Evolutionary conservation across 2,113 vertebrate species (phyloP), one percentile per base, ranked within the genome.

Genomic region (Hypocryptadius cinnamomeus): DNA sequence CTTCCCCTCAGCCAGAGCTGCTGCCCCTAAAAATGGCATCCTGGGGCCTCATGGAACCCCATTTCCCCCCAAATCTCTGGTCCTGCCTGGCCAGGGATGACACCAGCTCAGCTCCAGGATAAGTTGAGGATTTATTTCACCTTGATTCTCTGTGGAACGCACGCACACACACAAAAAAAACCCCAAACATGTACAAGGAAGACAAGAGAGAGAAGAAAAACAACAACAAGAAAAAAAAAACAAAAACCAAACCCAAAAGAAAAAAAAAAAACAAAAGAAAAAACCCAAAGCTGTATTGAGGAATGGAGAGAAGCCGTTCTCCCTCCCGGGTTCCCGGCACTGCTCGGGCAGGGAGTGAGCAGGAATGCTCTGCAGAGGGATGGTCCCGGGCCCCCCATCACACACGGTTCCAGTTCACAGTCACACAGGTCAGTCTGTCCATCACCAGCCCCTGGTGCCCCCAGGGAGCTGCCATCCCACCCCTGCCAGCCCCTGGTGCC

Each of bases 141-240:
- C 96, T 97, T 92, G 60, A 91, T 54, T 96, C 60, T 97, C 94
- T 71, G 90, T 93, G 96, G 96, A 96, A 97, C 96, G 94, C 85
- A 95, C 91, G 61, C 96, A 91, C 97, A 97, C 84, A 95, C 87
- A 95, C 96, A 17, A 85, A 70, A 71, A 51, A 56, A 97, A n/a
- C 54, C 94, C 95, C 88, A 97, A 96, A 96, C 92, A 92, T 92
- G 74, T 92, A 97, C 90, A 93, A 97, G 97, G 97, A 98, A 97
- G 97, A 98, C 95, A 3, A 96, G 78, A 87, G 45, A 87, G 61
- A 74, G 13, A 13, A 31, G 3, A 60, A 71, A 35, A 60, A 50
- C 5, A 31, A 28, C 23, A 27, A 37, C 3, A 7, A 20, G n/a
- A 28, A 8, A 56, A 21, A 56, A 27, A 47, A 5, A 9, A 31